Conservation (phyloP, 2,888 invertebrate genomes). For the Ornithoptera priamus region DNA sequence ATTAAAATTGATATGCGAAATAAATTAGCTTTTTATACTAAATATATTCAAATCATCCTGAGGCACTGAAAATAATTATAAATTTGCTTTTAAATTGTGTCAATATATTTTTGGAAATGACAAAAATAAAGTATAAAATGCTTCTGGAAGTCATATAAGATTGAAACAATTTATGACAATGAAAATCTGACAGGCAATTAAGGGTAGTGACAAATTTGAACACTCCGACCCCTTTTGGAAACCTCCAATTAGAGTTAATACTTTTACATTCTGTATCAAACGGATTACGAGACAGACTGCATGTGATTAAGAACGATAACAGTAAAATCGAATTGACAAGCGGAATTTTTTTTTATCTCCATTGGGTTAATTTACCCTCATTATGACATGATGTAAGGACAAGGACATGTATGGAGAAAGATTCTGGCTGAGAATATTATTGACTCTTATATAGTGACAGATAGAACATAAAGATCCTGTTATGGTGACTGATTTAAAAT, state of each 20-base stretch:
- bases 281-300: background rate
- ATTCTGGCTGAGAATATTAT: no score
- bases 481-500: background rate
- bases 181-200: slow-evolving; percentile 18
- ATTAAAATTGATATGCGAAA: no score
- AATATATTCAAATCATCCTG: no score
- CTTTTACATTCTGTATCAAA: background rate
- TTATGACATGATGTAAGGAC: no score
- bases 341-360: background rate
- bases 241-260: slow-evolving; percentile 9
- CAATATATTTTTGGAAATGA: background rate
- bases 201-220: slow-evolving; percentile 9
- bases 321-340: background rate
- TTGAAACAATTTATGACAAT: background rate
- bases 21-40: no score
- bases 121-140: background rate
- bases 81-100: no score
- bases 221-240: slow-evolving; percentile 4
- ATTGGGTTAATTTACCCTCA: no score
- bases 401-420: no score
- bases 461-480: background rate
- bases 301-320: background rate
- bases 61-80: no score
- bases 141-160: background rate
- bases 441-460: background rate